Base-by-base conservation (phyloP, 2,113 vertebrate species). In the Parus major region DNA sequence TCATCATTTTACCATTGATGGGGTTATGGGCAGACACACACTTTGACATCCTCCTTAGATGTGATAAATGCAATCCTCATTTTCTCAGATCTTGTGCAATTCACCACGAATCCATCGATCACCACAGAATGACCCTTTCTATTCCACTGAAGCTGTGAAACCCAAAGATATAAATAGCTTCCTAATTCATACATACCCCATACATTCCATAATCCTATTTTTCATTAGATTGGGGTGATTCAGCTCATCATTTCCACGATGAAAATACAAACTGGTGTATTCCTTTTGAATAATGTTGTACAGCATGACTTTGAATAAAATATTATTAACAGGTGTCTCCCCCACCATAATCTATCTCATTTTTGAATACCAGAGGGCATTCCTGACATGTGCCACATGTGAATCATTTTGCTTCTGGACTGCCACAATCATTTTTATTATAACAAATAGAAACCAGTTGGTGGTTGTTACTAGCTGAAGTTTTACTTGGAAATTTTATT, bases 401-500 rank as follows among this genome's bases (percentile, higher is more conserved):
- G 11, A 41, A 82, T 60, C 4, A 72, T 44, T 70, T 68, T 41
- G 19, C 19, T 68, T 59, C 41, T 36, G n/a, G 35, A 70, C 60
- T 89, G 33, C 15, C 64, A 84, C 55, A 72, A 65, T 29, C 46
- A 29, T 41, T 71, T 8, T 49, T 47, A 6, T 16, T 29, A 35
- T 17, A 36, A 63, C 20, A 53, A 70, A 22, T 10, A 70, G 5
- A 90, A 77, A 33, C 9, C 15, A 70, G 20, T 27, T 22, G 36
- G 20, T 23, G 17, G 18, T 28, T 76, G 15, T 65, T 25, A 35
- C 7, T 29, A 86, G 23, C 35, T 44, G 28, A 65, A 80, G n/a
- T 46, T 66, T 65, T 90, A 94, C 75, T 94, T 93, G 8, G 65
- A 94, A 96, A 77, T 96, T 89, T 93, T 96, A 93, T 82, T 91